Evolutionary conservation across 1,140 invertebrate species (phyloP).

Genomic region (Heliconius congener): DNA sequence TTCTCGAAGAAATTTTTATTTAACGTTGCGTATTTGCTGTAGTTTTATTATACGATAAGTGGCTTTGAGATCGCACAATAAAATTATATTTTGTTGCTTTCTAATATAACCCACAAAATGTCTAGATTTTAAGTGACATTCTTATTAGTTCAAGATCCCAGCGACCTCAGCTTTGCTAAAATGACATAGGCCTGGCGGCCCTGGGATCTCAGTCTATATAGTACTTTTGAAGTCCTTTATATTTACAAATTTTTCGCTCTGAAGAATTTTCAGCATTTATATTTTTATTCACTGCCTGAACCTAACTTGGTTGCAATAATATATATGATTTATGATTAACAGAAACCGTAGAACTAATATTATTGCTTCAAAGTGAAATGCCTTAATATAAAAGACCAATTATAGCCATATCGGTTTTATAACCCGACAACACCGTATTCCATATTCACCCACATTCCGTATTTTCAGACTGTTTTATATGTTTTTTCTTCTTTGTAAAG

Average conservation of each 20-base stretch:
- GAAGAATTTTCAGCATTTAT: background rate
- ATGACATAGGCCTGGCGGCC: too few species aligned
- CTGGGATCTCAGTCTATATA: too few species aligned
- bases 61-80: slow-evolving; percentile 18
- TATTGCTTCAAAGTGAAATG: background rate
- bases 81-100: slow-evolving; percentile 13
- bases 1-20: slow-evolving; percentile 57
- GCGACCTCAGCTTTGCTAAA: too few species aligned
- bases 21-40: slow-evolving; percentile 47
- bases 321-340: background rate
- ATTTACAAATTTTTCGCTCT: background rate
- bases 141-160: too few species aligned
- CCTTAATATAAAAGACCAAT: slow-evolving; percentile 13
- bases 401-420: slow-evolving; percentile 1
- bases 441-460: slow-evolving; percentile 59
- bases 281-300: background rate
- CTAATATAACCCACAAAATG: slow-evolving; percentile 18
- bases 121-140: slow-evolving; percentile 11
- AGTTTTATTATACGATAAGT: slow-evolving; percentile 33
- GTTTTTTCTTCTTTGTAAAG: slow-evolving; percentile 57
- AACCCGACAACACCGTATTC: slow-evolving; percentile 35
- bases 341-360: background rate
- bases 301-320: slow-evolving; percentile 4
- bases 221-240: background rate
- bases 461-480: slow-evolving; percentile 57